A percentile compares a stretch with the other conserved stretches of the same genome.
These are phyloP conservation scores for Lamproptera curius DNA, from an alignment of 2,888 invertebrate genomes.

Conservation along the genomic window DNA sequence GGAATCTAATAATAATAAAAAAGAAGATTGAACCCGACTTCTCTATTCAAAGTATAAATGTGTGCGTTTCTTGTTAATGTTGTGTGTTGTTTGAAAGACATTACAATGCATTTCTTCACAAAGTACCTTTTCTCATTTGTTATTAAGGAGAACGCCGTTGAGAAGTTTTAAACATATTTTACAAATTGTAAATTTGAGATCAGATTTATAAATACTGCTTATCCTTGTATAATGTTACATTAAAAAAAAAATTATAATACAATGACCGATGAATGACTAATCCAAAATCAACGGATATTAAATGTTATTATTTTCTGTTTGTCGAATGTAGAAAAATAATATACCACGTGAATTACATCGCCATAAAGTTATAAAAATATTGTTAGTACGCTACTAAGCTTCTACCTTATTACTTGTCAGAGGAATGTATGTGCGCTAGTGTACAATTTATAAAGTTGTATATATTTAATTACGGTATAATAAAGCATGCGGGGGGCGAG, in stretches of 20 bases:
- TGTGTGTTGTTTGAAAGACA: constrained; percentile 23
- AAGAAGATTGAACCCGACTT: constrained; percentile 47
- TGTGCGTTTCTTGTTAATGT: constrained; percentile 35
- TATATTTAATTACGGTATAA: constrained; percentile 76
- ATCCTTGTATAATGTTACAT: neutral
- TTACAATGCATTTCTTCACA: constrained; percentile 5
- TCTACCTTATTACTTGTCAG: constrained; percentile 24
- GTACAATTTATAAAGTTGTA: constrained; percentile 73
- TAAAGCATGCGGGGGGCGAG: constrained; percentile 77
- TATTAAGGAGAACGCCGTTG: constrained; percentile 37
- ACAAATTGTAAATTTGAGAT: neutral
- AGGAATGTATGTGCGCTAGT: constrained; percentile 52
- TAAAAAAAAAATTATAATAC: neutral
- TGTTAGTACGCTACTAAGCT: constrained; percentile 25
- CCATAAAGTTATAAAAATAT: constrained; percentile 13
- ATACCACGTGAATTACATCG: constrained; percentile 4
- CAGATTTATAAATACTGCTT: neutral
- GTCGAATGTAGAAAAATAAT: no score
- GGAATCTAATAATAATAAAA: constrained; percentile 47
- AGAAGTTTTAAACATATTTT: constrained; percentile 34
- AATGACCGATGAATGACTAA: neutral
- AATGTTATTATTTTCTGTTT: no score
- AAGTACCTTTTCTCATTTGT: constrained; percentile 4
- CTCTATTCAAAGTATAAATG: constrained; percentile 33
- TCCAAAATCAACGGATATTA: no score